These are phyloP conservation scores for Crenuchus spilurus DNA, from an alignment of 2,797 vertebrate species.

Conservation along the genomic window DNA sequence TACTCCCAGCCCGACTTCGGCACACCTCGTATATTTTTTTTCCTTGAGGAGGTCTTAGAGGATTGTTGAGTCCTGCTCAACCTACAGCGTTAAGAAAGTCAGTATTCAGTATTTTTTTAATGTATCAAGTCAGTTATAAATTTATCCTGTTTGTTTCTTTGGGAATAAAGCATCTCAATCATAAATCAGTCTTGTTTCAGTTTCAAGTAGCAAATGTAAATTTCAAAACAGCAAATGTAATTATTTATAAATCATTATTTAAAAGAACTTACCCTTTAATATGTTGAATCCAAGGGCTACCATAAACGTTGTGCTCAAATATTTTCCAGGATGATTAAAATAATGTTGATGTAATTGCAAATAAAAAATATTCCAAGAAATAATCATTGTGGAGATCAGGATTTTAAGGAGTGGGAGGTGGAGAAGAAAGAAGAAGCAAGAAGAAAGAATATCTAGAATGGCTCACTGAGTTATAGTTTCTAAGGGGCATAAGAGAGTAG, in stretches of 20 bases:
- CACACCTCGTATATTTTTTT: conserved; percentile 46
- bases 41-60: conserved; percentile 34
- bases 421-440: background rate
- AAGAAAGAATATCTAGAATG: background rate
- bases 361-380: background rate
- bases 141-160: background rate
- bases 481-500: background rate
- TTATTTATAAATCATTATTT: background rate
- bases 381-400: too few species aligned
- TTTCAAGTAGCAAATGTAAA: background rate
- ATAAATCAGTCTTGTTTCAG: background rate
- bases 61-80: conserved; percentile 4
- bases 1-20: conserved; percentile 67
- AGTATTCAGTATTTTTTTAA: conserved; percentile 9
- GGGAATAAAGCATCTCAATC: background rate
- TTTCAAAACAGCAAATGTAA: background rate
- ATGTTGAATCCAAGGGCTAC: background rate
- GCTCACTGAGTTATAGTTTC: background rate
- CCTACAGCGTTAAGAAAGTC: conserved; percentile 10
- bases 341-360: background rate
- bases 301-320: background rate
- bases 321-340: background rate
- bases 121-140: background rate
- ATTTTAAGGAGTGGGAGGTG: background rate
- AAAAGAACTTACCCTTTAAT: background rate